Percentiles rank a stretch among this genome's conserved stretches.
Evolutionary conservation across 2,888 invertebrate genomes (phyloP).

Genomic region (Latrodectus hesperus): DNA sequence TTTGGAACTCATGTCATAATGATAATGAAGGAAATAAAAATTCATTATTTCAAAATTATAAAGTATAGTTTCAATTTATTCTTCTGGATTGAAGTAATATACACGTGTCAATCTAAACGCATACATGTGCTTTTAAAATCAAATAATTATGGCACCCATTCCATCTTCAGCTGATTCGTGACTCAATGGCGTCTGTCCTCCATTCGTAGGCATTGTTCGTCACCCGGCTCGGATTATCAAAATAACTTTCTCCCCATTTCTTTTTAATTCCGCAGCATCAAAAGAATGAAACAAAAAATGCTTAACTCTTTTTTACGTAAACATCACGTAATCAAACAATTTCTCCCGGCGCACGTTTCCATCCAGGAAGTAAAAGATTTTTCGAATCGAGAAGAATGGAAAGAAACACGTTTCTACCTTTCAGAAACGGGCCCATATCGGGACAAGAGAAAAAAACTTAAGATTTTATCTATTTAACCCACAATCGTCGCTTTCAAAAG

Average conservation of each 20-base stretch:
- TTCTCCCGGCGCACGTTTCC: neutral
- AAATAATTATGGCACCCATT: neutral
- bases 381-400: neutral
- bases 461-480: neutral
- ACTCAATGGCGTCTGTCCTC: neutral
- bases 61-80: no score
- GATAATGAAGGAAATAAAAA: no score
- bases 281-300: neutral
- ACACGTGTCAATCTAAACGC: no score
- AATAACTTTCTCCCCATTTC: slow-evolving; percentile 5
- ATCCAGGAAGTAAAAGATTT: neutral
- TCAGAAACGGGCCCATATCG: neutral
- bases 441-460: neutral
- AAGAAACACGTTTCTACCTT: neutral
- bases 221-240: neutral
- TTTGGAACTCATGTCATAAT: no score
- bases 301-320: neutral
- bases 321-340: slow-evolving; percentile 5
- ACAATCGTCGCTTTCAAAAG: no score
- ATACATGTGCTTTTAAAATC: neutral
- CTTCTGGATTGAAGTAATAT: no score
- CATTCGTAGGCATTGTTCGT: neutral
- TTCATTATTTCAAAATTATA: no score
- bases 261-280: neutral
- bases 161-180: neutral